Evolutionary conservation across 2,797 vertebrate genomes (phyloP), one percentile per base, ranked within the genome.

Genomic region (Coregonus ussuriensis): DNA sequence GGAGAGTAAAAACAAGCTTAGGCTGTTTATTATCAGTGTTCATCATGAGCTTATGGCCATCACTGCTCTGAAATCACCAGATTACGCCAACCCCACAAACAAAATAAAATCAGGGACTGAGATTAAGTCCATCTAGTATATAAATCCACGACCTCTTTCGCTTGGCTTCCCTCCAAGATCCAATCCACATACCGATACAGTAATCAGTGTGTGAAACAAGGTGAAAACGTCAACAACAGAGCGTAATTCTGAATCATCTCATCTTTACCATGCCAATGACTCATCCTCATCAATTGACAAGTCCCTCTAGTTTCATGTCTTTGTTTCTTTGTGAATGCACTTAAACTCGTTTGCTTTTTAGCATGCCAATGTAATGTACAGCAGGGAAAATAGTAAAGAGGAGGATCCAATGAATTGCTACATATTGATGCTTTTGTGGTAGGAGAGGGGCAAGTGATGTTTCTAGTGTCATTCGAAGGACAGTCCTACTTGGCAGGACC

Each of bases 121-220:
- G 53, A 72, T 72, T 68, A 56, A 72, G 69, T 79, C 74, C 47
- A 31, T 74, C 29, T 47, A 11, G 63, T 25, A 63, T 54, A 56
- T n/a, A 52, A 76, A 59, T 52, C 65, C 35, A 68, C 66, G 69
- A 75, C 70, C 69, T 79, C 81, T 69, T 78, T 71, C 5, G 0
- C 69, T 81, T 83, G 77, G 77, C 74, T 3, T 74, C 73, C 29
- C 4, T 79, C 76, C 76, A 62, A 63, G 76, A 76, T 79, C 72
- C 66, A 70, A 33, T 71, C 66, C 63, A 74, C 59, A 51, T 77
- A 78, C 79, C 59, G 66, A 79, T 78, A 80, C 70, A 25, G 31
- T 62, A 51, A 68, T 59, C 70, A 73, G 78, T 74, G 53, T 80
- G 76, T 74, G 62, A 77, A 65, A 82, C 67, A 21, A 82, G 37